Conservation (phyloP, 2,797 vertebrate genomes). For the Microhierax caerulescens region DNA sequence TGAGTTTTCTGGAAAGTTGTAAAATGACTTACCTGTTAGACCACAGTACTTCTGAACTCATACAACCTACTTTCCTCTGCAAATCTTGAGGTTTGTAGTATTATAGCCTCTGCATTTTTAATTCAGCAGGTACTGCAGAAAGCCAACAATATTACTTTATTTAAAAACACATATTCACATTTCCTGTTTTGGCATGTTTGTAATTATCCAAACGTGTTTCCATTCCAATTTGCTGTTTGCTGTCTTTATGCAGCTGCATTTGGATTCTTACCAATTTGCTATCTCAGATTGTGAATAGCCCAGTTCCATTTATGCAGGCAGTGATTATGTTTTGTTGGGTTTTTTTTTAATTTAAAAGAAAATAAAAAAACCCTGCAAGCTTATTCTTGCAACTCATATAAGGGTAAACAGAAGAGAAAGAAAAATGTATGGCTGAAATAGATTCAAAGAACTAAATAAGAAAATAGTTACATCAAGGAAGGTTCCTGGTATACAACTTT, state of each 20-base stretch:
- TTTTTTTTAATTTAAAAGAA: background rate
- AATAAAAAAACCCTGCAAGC: background rate
- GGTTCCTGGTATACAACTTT: background rate
- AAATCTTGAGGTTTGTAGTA: background rate
- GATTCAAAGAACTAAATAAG: background rate
- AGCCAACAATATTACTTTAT: background rate
- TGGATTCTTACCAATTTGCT: background rate
- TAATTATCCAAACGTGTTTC: conserved; percentile 1
- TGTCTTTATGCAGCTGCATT: conserved; percentile 35
- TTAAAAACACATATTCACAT: background rate
- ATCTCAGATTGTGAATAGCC: background rate
- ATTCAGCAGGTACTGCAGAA: background rate
- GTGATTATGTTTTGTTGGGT: background rate
- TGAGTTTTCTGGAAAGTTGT: background rate
- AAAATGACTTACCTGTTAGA: background rate
- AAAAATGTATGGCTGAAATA: background rate
- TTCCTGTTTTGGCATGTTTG: background rate
- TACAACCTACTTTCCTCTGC: background rate
- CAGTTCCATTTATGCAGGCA: background rate
- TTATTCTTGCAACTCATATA: background rate
- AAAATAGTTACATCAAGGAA: background rate
- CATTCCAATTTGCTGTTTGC: conserved; percentile 9
- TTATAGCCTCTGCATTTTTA: background rate
- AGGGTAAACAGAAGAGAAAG: background rate
- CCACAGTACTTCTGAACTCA: background rate